A percentile compares a stretch with the other conserved stretches of the same genome.
These are phyloP conservation scores for Vimba vimba DNA, from an alignment of 2,113 vertebrate genomes.

Conservation along the genomic window DNA sequence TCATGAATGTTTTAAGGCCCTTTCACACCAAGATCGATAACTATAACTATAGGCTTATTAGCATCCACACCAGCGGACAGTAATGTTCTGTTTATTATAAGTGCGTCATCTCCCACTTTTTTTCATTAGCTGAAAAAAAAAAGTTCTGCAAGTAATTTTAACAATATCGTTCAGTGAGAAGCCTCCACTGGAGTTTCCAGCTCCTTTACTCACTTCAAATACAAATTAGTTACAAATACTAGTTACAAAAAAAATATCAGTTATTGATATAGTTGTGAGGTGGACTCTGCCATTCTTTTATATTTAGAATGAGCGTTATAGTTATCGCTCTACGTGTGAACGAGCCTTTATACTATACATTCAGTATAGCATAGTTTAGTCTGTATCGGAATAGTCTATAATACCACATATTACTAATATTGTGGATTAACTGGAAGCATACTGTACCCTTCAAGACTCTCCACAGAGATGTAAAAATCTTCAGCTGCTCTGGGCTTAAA, in stretches of 20 bases:
- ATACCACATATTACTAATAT: background rate
- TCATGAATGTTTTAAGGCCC: background rate
- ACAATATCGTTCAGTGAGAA: slow-evolving; percentile 85
- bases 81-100: too few species aligned
- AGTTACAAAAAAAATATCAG: too few species aligned
- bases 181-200: slow-evolving; percentile 74
- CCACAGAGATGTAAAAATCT: slow-evolving; percentile 31
- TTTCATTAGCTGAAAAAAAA: too few species aligned
- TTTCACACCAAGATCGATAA: too few species aligned
- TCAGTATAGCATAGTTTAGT: slow-evolving; percentile 27
- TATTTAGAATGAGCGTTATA: too few species aligned
- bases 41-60: too few species aligned
- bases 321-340: too few species aligned
- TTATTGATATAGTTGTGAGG: too few species aligned
- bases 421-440: background rate
- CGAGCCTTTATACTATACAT: background rate
- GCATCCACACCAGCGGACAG: too few species aligned
- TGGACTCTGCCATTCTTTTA: too few species aligned
- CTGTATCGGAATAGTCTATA: background rate
- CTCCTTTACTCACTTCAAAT: slow-evolving; percentile 78
- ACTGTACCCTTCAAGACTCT: slow-evolving; percentile 78
- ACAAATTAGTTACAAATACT: slow-evolving; percentile 55
- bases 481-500: slow-evolving; percentile 84
- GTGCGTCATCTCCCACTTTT: too few species aligned
- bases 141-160: slow-evolving; percentile 72